phyloP scores from a whole-genome alignment of 2,113 vertebrate genomes.

The Zapus hudsonius region DNA sequence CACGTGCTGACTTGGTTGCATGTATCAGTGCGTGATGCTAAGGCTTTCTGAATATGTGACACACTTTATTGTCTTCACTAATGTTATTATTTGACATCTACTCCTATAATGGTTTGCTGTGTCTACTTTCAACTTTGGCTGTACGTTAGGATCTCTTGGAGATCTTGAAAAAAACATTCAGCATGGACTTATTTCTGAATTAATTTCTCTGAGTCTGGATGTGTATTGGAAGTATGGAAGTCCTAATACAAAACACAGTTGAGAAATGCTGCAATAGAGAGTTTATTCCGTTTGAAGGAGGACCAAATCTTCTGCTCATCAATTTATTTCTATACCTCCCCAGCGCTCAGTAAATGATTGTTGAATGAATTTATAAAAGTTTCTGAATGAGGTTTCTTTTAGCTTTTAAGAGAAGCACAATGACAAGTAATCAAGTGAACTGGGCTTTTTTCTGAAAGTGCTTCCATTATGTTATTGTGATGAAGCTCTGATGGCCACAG shows the following conservation, averaged over 20 bases:
- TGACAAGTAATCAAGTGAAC: not conserved
- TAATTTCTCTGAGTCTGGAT: not conserved
- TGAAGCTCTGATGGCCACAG: not conserved
- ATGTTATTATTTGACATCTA: not conserved
- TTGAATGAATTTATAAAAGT: slow-evolving; percentile 9
- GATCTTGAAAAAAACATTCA: not conserved
- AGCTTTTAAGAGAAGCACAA: not conserved
- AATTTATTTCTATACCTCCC: not conserved
- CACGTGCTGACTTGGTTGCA: not conserved
- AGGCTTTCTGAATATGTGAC: slow-evolving; percentile 3
- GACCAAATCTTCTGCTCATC: not conserved
- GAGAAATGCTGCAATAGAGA: not conserved
- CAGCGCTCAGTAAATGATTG: not conserved
- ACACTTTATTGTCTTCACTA: slow-evolving; percentile 14
- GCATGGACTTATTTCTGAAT: not conserved
- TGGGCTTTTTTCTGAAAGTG: slow-evolving; percentile 18
- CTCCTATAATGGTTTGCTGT: slow-evolving; percentile 19
- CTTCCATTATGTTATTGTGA: not conserved
- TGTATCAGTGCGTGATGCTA: not conserved
- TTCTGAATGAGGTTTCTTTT: not conserved
- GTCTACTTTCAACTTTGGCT: slow-evolving; percentile 18
- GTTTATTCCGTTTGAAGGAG: not conserved
- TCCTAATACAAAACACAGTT: not conserved
- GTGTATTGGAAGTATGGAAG: not conserved
- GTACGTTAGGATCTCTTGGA: not conserved